Evolutionary conservation across 2,888 invertebrate species (phyloP), one percentile per base, ranked within the genome.

Genomic region (Synanthedon andrenaeformis): DNA sequence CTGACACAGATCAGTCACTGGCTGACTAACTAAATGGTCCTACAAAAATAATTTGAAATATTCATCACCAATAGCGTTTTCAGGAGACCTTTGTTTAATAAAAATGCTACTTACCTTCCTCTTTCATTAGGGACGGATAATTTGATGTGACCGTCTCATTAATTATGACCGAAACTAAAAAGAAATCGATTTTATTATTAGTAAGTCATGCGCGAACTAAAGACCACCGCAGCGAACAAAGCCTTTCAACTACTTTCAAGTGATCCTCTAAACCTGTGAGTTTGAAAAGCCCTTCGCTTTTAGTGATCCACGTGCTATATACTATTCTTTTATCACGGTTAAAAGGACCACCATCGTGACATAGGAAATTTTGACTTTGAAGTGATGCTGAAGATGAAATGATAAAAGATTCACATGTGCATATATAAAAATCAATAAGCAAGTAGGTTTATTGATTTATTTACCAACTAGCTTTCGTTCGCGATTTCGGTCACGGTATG

Each of bases 281-380:
- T 54, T 52, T 54, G 54, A 58, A 59, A 55, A 57, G 54, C 57
- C 45, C 55, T 58, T 51, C 23, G 52, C 51, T 42, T 62, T 54
- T 54, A 42, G 41, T 45, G 49, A 63, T 60, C 62, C 63, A 61
- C 63, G 64, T 59, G 59, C 60, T 57, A 56, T 28, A n/a, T 14
- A 54, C 51, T 58, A 55, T 57, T 56, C 56, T 53, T 57, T 64
- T 61, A 61, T 66, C 52, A 54, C 55, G 41, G 42, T 54, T 42
- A 45, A 53, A 53, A 54, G 54, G 56, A 56, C 56, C 56, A 55
- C 56, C 56, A 19, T 56, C 54, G 49, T 53, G 45, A n/a, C 14
- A 45, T 45, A 45, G 45, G 45, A 45, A 45, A 45, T 45, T 45
- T 45, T 12, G 14, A 45, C 14, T 8, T 14, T 45, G n/a, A 45